Evolutionary conservation across 30 jellyfish, hydroid and myxozoan genomes (phyloP).

Genomic region (Clytia hemisphaerica): DNA sequence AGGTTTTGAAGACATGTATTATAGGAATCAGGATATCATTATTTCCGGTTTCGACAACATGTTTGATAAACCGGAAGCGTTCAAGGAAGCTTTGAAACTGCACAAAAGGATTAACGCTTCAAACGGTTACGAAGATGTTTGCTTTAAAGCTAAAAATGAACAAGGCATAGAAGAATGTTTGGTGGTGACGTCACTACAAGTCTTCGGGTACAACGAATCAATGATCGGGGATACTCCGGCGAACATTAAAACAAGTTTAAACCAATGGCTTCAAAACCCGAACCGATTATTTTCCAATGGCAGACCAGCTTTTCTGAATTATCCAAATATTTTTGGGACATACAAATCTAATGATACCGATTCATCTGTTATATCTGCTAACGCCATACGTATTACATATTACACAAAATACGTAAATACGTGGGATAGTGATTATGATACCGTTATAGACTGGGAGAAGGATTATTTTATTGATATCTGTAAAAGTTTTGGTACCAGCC

Average conservation of each 20-base stretch:
- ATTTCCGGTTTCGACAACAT: slow-evolving; percentile 1
- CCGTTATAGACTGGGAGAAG: slow-evolving; percentile 59
- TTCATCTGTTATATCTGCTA: slow-evolving; percentile 32
- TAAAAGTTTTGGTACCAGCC: too few relatives aligned
- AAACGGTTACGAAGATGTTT: slow-evolving; percentile 31
- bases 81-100: slow-evolving; percentile 32
- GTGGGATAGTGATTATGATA: slow-evolving; percentile 19
- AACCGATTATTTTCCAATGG: slow-evolving; percentile 46
- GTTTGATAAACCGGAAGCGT: slow-evolving; percentile 34
- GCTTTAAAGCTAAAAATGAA: slow-evolving; percentile 39
- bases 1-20: slow-evolving; percentile 20
- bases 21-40: slow-evolving; percentile 40
- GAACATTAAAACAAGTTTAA: slow-evolving; percentile 18
- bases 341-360: background rate
- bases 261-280: slow-evolving; percentile 26
- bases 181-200: slow-evolving; percentile 37
- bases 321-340: slow-evolving; percentile 59
- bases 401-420: slow-evolving; percentile 50
- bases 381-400: slow-evolving; percentile 43
- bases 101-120: slow-evolving; percentile 22
- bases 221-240: too few relatives aligned
- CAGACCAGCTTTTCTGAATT: slow-evolving; percentile 41
- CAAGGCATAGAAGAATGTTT: slow-evolving; percentile 1
- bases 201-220: slow-evolving; percentile 32
- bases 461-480: too few relatives aligned